Percentiles rank a stretch among this genome's conserved stretches.
phyloP scores from a whole-genome alignment of 92 coral and sea anemone genomes.

The Umimayanthus chanpuru region DNA sequence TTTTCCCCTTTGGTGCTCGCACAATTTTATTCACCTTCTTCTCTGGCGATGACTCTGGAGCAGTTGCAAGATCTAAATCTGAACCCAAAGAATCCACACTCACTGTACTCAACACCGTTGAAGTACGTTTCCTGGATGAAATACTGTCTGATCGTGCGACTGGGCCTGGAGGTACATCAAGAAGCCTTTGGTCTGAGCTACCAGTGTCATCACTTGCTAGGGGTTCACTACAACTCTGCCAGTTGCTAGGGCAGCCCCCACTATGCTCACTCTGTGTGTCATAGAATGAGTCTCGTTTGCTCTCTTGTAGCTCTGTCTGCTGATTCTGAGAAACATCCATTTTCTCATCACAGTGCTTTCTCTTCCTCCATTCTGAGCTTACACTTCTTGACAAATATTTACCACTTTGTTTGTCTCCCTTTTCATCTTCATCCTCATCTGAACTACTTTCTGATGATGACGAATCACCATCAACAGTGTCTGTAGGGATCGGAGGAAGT shows the following conservation, averaged over 20 bases:
- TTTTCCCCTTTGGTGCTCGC: conserved; percentile 59
- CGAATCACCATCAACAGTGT: conserved; percentile 46
- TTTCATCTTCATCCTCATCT: conserved; percentile 74
- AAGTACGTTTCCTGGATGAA: conserved; percentile 70
- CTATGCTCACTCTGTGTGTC: conserved; percentile 87
- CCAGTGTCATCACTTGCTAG: conserved; percentile 72
- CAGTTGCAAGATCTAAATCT: conserved; percentile 49
- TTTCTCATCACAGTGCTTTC: background rate
- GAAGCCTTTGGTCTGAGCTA: conserved; percentile 36
- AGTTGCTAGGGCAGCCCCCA: conserved; percentile 46
- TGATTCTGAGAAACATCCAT: conserved; percentile 3
- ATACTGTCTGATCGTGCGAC: conserved; percentile 37
- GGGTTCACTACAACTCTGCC: conserved; percentile 72
- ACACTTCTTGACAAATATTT: conserved; percentile 16
- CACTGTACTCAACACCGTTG: conserved; percentile 68
- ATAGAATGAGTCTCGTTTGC: conserved; percentile 62
- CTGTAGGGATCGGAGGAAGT: conserved; percentile 85
- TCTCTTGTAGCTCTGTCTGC: conserved; percentile 36
- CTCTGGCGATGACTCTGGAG: conserved; percentile 21
- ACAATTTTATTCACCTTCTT: conserved; percentile 33
- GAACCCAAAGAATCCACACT: conserved; percentile 79
- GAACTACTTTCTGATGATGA: conserved; percentile 90
- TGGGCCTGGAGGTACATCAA: background rate
- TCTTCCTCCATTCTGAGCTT: background rate
- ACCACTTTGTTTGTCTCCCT: conserved; percentile 20